Conservation (phyloP, 2,113 vertebrate genomes). For the Fregata magnificens region DNA sequence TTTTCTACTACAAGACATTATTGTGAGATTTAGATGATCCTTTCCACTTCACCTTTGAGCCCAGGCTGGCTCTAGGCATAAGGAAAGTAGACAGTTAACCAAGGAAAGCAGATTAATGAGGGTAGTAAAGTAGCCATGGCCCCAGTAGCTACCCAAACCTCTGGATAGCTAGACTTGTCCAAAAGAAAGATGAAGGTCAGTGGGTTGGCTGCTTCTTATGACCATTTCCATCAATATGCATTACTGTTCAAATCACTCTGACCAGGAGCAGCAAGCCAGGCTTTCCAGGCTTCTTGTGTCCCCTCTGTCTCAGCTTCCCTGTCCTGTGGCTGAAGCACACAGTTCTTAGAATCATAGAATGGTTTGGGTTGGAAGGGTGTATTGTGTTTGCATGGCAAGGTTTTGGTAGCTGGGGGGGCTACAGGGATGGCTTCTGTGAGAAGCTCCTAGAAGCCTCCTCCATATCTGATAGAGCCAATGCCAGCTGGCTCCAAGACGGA, state of each 20-base stretch:
- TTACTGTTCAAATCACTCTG: not conserved
- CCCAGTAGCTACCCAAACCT: not conserved
- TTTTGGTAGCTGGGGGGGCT: too few relatives aligned
- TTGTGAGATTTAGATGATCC: not conserved
- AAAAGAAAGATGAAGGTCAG: not conserved
- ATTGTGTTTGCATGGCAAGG: too few relatives aligned
- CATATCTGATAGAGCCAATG: too few relatives aligned
- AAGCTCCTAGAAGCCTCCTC: too few relatives aligned
- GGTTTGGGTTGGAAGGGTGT: too few relatives aligned
- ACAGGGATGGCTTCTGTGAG: too few relatives aligned
- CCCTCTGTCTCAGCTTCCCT: not conserved
- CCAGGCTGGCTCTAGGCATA: not conserved
- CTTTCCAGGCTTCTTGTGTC: not conserved
- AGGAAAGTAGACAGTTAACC: not conserved
- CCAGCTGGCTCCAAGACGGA: too few relatives aligned
- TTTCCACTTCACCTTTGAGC: not conserved
- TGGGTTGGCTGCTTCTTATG: not conserved
- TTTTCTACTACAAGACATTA: not conserved
- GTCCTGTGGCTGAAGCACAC: not conserved
- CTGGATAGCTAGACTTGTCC: not conserved
- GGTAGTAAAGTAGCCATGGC: not conserved
- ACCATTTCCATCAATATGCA: not conserved
- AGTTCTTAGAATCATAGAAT: not conserved
- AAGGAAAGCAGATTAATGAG: not conserved
- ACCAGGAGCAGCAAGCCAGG: not conserved